phyloP scores from a whole-genome alignment of 2,888 invertebrate species.

The Sisyra nigra region DNA sequence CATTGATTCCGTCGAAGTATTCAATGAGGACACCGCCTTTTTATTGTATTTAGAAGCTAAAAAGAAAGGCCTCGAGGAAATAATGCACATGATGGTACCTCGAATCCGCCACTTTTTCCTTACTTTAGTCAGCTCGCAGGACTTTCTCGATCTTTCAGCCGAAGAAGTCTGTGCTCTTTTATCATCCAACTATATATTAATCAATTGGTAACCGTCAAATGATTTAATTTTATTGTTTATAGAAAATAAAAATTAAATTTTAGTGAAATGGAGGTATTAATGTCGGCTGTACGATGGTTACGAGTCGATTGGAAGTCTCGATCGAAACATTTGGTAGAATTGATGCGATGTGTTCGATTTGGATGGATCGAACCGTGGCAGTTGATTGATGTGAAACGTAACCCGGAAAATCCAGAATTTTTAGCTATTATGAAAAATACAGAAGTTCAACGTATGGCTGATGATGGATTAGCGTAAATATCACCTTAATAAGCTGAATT shows the following conservation, averaged over 20 bases:
- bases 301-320: slow-evolving; percentile 52
- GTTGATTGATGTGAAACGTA: slow-evolving; percentile 58
- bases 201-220: slow-evolving; percentile 29
- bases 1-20: slow-evolving; percentile 49
- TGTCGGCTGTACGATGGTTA: slow-evolving; percentile 69
- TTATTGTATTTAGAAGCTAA: slow-evolving; percentile 38
- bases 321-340: slow-evolving; percentile 34
- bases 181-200: slow-evolving; percentile 54
- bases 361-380: slow-evolving; percentile 68
- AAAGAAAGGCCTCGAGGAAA: slow-evolving; percentile 34
- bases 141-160: slow-evolving; percentile 48
- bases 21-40: slow-evolving; percentile 61
- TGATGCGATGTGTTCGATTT: slow-evolving; percentile 58
- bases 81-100: slow-evolving; percentile 56
- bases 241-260: slow-evolving; percentile 9
- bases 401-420: slow-evolving; percentile 55
- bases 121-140: slow-evolving; percentile 55
- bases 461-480: slow-evolving; percentile 62
- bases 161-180: slow-evolving; percentile 51
- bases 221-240: not conserved
- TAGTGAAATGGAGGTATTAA: slow-evolving; percentile 59
- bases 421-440: slow-evolving; percentile 47
- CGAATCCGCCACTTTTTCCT: slow-evolving; percentile 61
- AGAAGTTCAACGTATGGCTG: slow-evolving; percentile 59
- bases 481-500: not conserved